Evolutionary conservation across 2,888 invertebrate genomes (phyloP), one percentile per base, ranked within the genome.

Genomic region (Cabera pusaria): DNA sequence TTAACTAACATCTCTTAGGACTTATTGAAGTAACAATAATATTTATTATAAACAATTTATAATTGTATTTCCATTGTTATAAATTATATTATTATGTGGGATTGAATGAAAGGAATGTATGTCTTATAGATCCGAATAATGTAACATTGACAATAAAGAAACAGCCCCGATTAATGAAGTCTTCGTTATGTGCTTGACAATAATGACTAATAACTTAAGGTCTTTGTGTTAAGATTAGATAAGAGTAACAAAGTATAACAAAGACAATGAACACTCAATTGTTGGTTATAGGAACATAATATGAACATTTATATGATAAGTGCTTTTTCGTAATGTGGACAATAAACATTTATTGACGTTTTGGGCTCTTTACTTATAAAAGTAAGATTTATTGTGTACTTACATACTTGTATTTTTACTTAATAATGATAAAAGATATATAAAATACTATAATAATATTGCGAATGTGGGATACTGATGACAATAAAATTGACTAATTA

Each of bases 261-360:
- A 37, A 43, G 23, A 38, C 35, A 37, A 50, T 39, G 36, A 43
- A 38, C 18, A 18, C 19, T 29, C 34, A 37, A 37, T 33, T 26
- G 37, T 47, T 38, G 35, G 18, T 43, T 34, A 22, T 35, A 21
- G 2, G 35, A 25, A 27, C 27, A 17, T 14, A 6, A 8, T 22
- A 28, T 6, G 27, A 21, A 34, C 8, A 29, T 43, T 44, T 37
- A 43, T 45, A 45, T n/a, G n/a, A n/a, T 36, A 53, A 49, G 46
- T 49, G 59, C 59, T 63, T 61, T 34, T 57, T 57, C 50, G 56
- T 60, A 63, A 68, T 60, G 58, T 68, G 59, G 71, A 76, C 71
- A 72, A 76, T 71, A 72, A 65, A 52, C n/a, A n/a, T 37, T 55
- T 50, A 48, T 55, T 40, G 50, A 25, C 51, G 61, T 67, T 64